Conservation (phyloP, 2,113 vertebrate genomes). For the Mesocricetus auratus region DNA sequence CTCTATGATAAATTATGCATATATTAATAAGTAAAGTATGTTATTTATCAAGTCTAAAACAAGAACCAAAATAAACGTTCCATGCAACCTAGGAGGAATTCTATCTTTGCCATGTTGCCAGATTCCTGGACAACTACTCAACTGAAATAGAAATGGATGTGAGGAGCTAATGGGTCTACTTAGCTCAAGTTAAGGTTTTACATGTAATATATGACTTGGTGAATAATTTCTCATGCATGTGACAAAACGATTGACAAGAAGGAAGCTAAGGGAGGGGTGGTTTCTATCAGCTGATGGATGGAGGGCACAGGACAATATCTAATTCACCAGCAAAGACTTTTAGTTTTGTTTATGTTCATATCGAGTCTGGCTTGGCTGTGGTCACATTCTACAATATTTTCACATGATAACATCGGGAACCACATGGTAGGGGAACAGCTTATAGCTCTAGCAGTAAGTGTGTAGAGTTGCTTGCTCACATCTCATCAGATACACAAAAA, state of each 20-base stretch:
- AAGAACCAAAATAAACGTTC: background rate
- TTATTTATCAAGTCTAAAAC: conserved; percentile 1
- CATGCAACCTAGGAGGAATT: background rate
- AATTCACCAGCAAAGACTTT: too few species aligned
- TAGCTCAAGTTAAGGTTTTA: background rate
- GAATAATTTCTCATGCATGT: background rate
- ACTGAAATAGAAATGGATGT: background rate
- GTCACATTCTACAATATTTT: too few species aligned
- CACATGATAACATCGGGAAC: background rate
- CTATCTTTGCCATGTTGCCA: background rate
- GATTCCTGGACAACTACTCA: background rate
- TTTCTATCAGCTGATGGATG: background rate
- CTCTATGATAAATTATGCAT: background rate
- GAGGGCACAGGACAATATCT: too few species aligned
- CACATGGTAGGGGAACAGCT: too few species aligned
- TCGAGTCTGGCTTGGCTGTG: too few species aligned
- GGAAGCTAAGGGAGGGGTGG: background rate
- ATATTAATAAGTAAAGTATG: too few species aligned
- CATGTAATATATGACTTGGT: background rate
- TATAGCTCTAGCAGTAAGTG: background rate
- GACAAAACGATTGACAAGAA: background rate
- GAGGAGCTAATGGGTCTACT: background rate
- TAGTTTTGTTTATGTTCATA: too few species aligned
- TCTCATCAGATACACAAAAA: background rate
- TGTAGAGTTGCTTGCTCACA: background rate